Base-by-base conservation (phyloP, 2,888 invertebrate species). In the Drosophila recens region DNA sequence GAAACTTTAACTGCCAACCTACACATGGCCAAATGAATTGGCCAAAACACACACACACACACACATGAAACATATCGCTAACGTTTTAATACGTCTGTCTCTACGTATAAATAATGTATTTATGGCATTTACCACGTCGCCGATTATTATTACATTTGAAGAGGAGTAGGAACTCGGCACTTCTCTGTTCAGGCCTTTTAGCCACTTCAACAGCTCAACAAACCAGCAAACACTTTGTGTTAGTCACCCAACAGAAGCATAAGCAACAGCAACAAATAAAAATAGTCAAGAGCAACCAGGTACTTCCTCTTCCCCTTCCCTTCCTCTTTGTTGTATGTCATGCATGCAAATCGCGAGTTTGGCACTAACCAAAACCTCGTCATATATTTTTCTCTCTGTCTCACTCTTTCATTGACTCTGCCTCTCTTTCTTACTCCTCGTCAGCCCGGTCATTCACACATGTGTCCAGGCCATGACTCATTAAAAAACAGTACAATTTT, bases 1-100 rank as follows among this genome's bases (percentile, higher is more conserved):
- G 80, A 76, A 73, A 70, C 54, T 68, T 53, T 20, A 75, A 58
- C 59, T 51, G 23, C 49, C 67, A 42, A 58, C 66, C 66, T 54
- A 62, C 73, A 66, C 79, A 58, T 20, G n/a, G 64, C 36, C 64
- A 64, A 77, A 77, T 64, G 72, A 71, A 73, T 77, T 72, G 72
- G 34, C 43, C 46, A 46, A 57, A n/a, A 45, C 45, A 59, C 30
- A 45, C 34, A 43, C 17, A 15, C 17, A 43, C 30, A 34, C 42
- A 53, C 13, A 46, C 62, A 49, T 20, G 20, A 43, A 43, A 20
- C 36, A 43, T 30, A 20, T 33, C 49, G 46, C 33, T 38, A 36
- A 45, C 11, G 36, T 30, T 11, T 52, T n/a, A 38, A 38, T n/a
- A 38, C 38, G n/a, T 38, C n/a, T 27, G 51, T 49, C 13, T 49